Base-by-base conservation (phyloP, 2,113 vertebrate species). In the Chloroceryle aenea region DNA sequence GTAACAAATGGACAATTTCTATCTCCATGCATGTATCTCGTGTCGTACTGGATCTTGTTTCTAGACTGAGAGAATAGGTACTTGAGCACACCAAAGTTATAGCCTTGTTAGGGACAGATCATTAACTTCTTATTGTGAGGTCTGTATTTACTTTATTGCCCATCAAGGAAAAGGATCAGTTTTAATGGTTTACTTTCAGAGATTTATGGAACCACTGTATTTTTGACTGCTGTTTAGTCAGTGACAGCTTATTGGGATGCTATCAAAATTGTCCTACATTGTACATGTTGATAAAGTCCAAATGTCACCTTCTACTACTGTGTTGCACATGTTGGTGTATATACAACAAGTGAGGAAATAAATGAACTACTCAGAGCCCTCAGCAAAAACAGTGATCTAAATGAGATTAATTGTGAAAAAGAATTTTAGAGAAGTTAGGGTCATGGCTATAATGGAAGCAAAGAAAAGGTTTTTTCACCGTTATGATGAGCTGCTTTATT, bases 101-200 rank as follows among this genome's bases (percentile, higher is more conserved):
- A 86, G 32, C 50, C 75, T 86, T 93, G 59, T 68, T 91, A 94
- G 61, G 43, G 47, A 94, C 74, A 93, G 87, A 82, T 93, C 87
- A 91, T 94, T 89, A 95, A 89, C 74, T 92, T 88, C 73, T 75
- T 88, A 53, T 67, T 80, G 78, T 74, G 78, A 79, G 27, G 40
- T 76, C 95, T 95, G 8, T 78, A 40, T 91, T 96, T 93, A 89
- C 34, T 94, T 95, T 91, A 79, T 76, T 87, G 38, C 52, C 38
- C 48, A 61, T 91, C 81, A 87, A 77, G 63, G 34, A 91, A 90
- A 42, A 52, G 63, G 42, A 63, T 80, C 63, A 30, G 36, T 91
- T 88, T 91, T 91, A 86, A 80, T 88, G 20, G 42, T 90, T 96
- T 91, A 30, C 62, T 86, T 87, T 87, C 55, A 25, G 27, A 56